Base-by-base conservation (phyloP, 30 jellyfish, hydroid and myxozoan genomes). In the Sanderia malayensis region DNA sequence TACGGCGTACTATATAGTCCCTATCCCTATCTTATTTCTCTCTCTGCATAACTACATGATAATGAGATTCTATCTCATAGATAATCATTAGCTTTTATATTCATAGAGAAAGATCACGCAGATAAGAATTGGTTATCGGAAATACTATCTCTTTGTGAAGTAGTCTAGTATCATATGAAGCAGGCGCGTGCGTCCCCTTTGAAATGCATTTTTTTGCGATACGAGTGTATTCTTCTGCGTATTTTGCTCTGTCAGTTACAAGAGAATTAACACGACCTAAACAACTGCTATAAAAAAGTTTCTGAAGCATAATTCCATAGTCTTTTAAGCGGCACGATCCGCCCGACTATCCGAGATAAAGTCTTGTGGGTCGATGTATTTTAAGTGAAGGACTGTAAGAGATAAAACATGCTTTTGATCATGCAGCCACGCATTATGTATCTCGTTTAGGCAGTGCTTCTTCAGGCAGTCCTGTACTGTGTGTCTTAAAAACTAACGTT, bases 161-260 rank as follows among this genome's bases (percentile, higher is more conserved):
- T n/a, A 76, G 61, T 63, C 45, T 69, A 30, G 76, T 76, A 76
- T 76, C 80, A 27, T 63, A 47, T 21, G 58, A 61, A 76, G 80
- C 72, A 70, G 87, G 87, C 87, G 87, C 87, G 87, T 76, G 87
- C 74, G 61, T 10, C 2, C 72, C 29, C 61, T 21, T 61, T 76
- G 79, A 76, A 25, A 76, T 7, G 17, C 60, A 49, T 21, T 31
- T 64, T 62, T 41, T 29, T 6, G 58, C 64, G 64, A 32, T 72
- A 67, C 77, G 68, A 55, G 44, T 44, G 44, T 74, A 74, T 31
- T 61, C 9, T 52, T 15, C 9, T 59, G 46, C 76, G 13, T 34
- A 58, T 74, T 17, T 58, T 74, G 58, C 86, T 58, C 60, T 28
- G 32, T n/a, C 34, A 19, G 9, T 55, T 55, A 34, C 77, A 74